Evolutionary conservation across 2,113 vertebrate genomes (phyloP).

Genomic region (Daphoenositta chrysoptera): DNA sequence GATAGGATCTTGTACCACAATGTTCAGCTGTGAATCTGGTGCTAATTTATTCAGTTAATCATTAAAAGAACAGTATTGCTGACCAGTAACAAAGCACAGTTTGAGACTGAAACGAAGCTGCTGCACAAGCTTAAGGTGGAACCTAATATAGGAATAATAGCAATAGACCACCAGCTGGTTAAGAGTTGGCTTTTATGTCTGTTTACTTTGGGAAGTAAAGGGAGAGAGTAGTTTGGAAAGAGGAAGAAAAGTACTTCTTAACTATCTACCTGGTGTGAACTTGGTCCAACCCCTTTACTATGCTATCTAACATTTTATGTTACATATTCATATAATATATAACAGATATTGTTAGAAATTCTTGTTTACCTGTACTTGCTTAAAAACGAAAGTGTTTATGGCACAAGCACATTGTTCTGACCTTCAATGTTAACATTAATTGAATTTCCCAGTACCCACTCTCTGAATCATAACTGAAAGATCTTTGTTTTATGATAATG

Average conservation of each 20-base stretch:
- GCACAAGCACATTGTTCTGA: conserved; percentile 32
- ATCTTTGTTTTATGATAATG: neutral
- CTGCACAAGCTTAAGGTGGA: neutral
- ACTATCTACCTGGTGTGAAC: neutral
- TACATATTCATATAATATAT: neutral
- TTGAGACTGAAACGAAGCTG: neutral
- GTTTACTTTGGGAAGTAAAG: neutral
- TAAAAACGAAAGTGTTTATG: conserved; percentile 26
- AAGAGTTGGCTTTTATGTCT: neutral
- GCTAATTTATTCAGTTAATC: conserved; percentile 25
- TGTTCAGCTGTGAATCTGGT: neutral
- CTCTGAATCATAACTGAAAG: neutral
- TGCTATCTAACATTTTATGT: neutral
- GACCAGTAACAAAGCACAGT: neutral
- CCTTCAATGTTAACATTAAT: neutral
- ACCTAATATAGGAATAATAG: neutral
- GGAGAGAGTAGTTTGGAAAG: neutral
- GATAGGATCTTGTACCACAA: neutral
- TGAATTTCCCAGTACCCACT: neutral
- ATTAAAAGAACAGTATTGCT: neutral
- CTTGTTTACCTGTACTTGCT: conserved; percentile 13
- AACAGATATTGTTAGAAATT: neutral
- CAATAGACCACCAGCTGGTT: neutral
- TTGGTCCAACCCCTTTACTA: neutral
- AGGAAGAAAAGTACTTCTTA: neutral